A percentile compares a stretch with the other conserved stretches of the same genome.
Evolutionary conservation across 2,797 vertebrate species (phyloP).

Genomic region (Brachymystax lenok): DNA sequence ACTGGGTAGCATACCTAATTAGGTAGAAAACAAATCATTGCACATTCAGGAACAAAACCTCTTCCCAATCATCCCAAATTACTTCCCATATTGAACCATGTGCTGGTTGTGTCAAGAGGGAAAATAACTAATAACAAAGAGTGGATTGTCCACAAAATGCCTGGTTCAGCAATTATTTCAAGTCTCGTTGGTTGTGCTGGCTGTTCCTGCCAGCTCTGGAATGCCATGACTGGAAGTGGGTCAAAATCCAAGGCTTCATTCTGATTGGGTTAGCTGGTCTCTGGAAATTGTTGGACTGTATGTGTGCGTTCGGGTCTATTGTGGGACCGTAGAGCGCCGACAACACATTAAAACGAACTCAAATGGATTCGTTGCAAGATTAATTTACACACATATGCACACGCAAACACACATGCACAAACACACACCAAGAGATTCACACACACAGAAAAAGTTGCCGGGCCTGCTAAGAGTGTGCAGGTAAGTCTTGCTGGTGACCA

Average conservation of each 20-base stretch:
- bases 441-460: slow-evolving; percentile 3
- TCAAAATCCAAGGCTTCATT: slow-evolving; percentile 23
- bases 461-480: slow-evolving; percentile 61
- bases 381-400: neutral
- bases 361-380: neutral
- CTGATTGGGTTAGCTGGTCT: slow-evolving; percentile 27
- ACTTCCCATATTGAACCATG: slow-evolving; percentile 39
- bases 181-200: slow-evolving; percentile 24
- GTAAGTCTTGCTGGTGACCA: slow-evolving; percentile 54
- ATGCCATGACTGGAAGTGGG: slow-evolving; percentile 16
- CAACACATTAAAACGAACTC: neutral
- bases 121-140: slow-evolving; percentile 33
- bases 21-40: slow-evolving; percentile 37
- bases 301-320: neutral
- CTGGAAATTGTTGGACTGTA: neutral
- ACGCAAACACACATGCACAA: neutral
- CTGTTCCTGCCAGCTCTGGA: slow-evolving; percentile 15
- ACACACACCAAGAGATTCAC: slow-evolving; percentile 10
- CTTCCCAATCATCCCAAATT: slow-evolving; percentile 8
- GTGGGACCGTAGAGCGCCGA: neutral
- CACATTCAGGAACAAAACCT: neutral
- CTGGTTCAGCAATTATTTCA: slow-evolving; percentile 29
- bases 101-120: slow-evolving; percentile 18
- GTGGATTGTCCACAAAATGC: slow-evolving; percentile 31
- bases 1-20: slow-evolving; percentile 28